Percentiles rank a stretch among this genome's conserved stretches.
These are phyloP conservation scores for Xestobium rufovillosum DNA, from an alignment of 2,888 invertebrate genomes.

Conservation along the genomic window DNA sequence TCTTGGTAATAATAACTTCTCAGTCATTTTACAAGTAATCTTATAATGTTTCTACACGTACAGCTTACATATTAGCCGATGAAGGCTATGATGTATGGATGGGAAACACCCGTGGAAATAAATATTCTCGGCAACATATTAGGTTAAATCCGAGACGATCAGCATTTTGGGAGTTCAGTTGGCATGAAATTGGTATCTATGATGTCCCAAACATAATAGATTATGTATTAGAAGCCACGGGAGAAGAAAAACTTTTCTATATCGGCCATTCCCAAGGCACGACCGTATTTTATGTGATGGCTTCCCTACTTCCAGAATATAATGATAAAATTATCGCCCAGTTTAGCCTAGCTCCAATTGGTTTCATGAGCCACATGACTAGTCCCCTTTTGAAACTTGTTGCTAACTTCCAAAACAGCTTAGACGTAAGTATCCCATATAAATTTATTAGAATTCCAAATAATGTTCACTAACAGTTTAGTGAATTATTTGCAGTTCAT, in stretches of 20 bases:
- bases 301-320: slow-evolving; percentile 56
- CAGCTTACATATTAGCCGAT: slow-evolving; percentile 46
- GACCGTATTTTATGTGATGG: slow-evolving; percentile 60
- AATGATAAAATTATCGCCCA: slow-evolving; percentile 58
- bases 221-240: slow-evolving; percentile 53
- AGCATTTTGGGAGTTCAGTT: slow-evolving; percentile 50
- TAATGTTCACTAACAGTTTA: too few species aligned
- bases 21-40: too few species aligned
- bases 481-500: slow-evolving; percentile 28
- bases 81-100: slow-evolving; percentile 48
- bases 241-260: slow-evolving; percentile 58
- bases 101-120: slow-evolving; percentile 43
- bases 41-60: too few species aligned
- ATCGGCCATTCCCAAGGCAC: slow-evolving; percentile 78
- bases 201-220: slow-evolving; percentile 84
- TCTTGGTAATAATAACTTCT: too few species aligned
- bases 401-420: slow-evolving; percentile 23
- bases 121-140: slow-evolving; percentile 26
- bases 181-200: slow-evolving; percentile 71
- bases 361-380: slow-evolving; percentile 51
- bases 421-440: slow-evolving; percentile 24
- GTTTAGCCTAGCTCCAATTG: slow-evolving; percentile 64
- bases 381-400: slow-evolving; percentile 31
- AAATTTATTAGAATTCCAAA: background rate
- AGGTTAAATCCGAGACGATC: slow-evolving; percentile 26